Evolutionary conservation across 1,140 invertebrate genomes (phyloP), one percentile per base, ranked within the genome.

Genomic region (Neodiprion lecontei): DNA sequence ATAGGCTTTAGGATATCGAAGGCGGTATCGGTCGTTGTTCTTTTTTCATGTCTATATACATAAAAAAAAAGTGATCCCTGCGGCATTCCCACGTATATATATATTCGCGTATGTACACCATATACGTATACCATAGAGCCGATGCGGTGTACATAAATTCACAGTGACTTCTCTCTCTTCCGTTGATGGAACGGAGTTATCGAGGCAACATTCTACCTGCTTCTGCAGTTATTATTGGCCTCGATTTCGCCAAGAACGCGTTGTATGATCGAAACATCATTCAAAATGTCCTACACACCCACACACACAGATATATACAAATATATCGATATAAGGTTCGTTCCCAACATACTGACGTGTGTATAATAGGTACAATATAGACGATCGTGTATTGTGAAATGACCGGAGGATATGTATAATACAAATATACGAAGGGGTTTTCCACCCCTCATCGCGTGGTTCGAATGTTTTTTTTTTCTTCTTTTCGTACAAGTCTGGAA

Each of bases 161-260:
- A 12, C 53, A 14, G 53, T 17, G 53, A 61, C 53, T 61, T 40
- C 28, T 40, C 28, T 40, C 28, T 40, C 28, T 40, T 61, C 53
- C 53, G n/a, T 12, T 61, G n/a, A 61, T 61, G 53, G 53, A 61
- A 61, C 53, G 11, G 53, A 61, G 53, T 61, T 61, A 61, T 61
- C 53, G 53, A 61, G 28, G 28, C 11, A 61, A 9, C 5, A 61
- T 61, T 61, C n/a, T 61, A 61, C n/a, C 53, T 61, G n/a, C 53
- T 61, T 4, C 11, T 61, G 53, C n/a, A 5, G 28, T 40, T 40
- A 61, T 61, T 61, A 61, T 61, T 61, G 53, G 11, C 11, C 53
- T 61, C 53, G 53, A 61, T 61, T 61, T 61, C n/a, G 11, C 53
- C 53, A 12, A 61, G 53, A 40, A 17, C 53, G 53, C 53, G 53